A percentile compares a stretch with the other conserved stretches of the same genome.
Conservation (phyloP, 2,797 vertebrate genomes). For the Sphenopsis melanotis region DNA sequence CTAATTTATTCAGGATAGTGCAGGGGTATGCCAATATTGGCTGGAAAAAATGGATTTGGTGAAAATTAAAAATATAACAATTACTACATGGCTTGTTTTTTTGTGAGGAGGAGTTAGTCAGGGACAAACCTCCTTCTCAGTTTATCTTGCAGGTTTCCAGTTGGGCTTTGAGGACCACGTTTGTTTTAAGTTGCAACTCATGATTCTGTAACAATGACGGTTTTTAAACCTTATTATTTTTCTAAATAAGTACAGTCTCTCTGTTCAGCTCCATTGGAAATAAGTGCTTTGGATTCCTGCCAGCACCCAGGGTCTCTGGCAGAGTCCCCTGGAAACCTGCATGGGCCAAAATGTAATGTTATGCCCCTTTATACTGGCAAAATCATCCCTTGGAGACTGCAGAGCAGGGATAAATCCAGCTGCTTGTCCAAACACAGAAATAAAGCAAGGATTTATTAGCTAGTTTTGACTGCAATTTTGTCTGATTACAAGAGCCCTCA, state of each 20-base stretch:
- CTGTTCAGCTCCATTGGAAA: not conserved
- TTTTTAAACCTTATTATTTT: not conserved
- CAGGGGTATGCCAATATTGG: not conserved
- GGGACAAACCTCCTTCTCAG: not conserved
- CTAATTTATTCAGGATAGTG: not conserved
- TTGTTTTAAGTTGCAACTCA: not conserved
- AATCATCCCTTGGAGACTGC: not conserved
- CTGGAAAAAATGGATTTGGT: not conserved
- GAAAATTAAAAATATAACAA: not conserved
- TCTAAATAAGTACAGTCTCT: not conserved
- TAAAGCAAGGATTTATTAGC: slow-evolving; percentile 48
- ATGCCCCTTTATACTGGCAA: not conserved
- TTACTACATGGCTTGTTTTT: not conserved
- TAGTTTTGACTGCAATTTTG: not conserved
- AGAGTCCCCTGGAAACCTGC: not conserved
- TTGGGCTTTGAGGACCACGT: not conserved
- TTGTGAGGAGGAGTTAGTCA: not conserved
- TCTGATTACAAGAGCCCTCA: not conserved
- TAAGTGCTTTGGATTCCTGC: not conserved
- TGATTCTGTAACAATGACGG: not conserved
- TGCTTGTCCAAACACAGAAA: slow-evolving; percentile 12
- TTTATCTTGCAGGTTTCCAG: not conserved
- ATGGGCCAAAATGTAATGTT: not conserved
- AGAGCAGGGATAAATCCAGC: not conserved
- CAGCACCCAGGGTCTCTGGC: not conserved